Base-by-base conservation (phyloP, 1,140 invertebrate species). In the Drosophila setifemur region DNA sequence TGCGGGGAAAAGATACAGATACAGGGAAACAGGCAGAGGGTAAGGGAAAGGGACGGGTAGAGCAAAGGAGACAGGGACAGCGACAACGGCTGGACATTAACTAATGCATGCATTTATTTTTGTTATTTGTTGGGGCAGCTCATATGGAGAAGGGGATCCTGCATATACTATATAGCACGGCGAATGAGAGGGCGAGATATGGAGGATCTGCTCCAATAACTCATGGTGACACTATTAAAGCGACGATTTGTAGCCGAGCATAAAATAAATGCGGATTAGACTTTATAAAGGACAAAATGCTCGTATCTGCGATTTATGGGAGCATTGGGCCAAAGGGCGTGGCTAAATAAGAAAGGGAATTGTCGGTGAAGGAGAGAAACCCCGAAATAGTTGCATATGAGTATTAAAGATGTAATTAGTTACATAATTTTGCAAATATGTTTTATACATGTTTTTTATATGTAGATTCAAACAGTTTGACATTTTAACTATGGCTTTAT, bases 191-290 rank as follows among this genome's bases (percentile, higher is more conserved):
- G 29, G 29, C 55, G 19, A 64, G 58, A 49, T 64, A 64, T 39
- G 58, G 61, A 66, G 61, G 61, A 50, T 64, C 47, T 82, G 78
- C 67, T 74, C 74, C 76, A 75, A 88, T 88, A 88, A 88, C 67
- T 88, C 85, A 89, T 75, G 83, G 89, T 89, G 88, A 88, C 88
- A 88, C 73, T 89, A 89, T 88, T 89, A 89, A 89, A 88, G 88
- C 88, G 88, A 88, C 88, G 88, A 89, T 89, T 89, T 89, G 88
- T 89, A 89, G 88, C 85, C 74, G 85, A 63, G 79, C 86, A 89
- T 89, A 89, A 89, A 89, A 89, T 89, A 89, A 89, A 89, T 89
- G 88, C 88, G 88, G 88, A 89, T 89, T 89, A 89, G 88, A 89
- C 88, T 88, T 83, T 89, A 89, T 89, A 89, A 89, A 82, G 88